These are phyloP conservation scores for Aricia artaxerxes DNA, from an alignment of 2,888 invertebrate genomes.

Conservation along the genomic window DNA sequence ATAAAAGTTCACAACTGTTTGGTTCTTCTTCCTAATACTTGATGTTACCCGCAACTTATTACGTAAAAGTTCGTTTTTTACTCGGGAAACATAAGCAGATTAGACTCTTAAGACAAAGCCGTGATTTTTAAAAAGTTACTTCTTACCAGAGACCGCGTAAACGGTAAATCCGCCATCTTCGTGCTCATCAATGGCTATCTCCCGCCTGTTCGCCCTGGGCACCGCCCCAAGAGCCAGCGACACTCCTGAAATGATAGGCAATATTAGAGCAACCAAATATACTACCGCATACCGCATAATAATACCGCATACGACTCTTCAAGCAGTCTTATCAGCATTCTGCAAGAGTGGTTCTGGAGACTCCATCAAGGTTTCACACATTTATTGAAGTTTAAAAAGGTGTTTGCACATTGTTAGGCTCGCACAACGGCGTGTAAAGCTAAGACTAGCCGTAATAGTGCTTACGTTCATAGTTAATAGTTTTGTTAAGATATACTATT, in stretches of 20 bases:
- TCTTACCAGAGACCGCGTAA: constrained; percentile 49
- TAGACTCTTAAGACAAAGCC: not conserved
- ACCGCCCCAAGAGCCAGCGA: constrained; percentile 58
- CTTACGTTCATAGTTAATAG: not conserved
- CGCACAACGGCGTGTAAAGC: not conserved
- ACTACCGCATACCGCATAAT: too few species aligned
- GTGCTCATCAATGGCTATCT: constrained; percentile 53
- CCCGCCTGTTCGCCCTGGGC: constrained; percentile 48
- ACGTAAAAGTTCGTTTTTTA: too few species aligned
- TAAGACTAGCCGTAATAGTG: too few species aligned
- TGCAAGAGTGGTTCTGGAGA: not conserved
- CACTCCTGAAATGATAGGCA: constrained; percentile 48
- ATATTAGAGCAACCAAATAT: not conserved
- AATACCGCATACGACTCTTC: not conserved
- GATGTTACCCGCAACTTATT: too few species aligned
- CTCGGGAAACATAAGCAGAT: too few species aligned
- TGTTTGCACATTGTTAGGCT: not conserved
- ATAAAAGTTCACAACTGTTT: too few species aligned
- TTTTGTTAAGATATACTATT: not conserved
- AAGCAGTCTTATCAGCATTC: not conserved
- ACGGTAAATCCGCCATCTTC: constrained; percentile 53
- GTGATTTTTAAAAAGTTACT: not conserved
- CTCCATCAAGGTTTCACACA: not conserved
- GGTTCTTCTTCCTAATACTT: too few species aligned
- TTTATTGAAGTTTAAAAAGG: not conserved